Evolutionary conservation across 2,888 invertebrate species (phyloP).

Genomic region (Sesamia inferens): DNA sequence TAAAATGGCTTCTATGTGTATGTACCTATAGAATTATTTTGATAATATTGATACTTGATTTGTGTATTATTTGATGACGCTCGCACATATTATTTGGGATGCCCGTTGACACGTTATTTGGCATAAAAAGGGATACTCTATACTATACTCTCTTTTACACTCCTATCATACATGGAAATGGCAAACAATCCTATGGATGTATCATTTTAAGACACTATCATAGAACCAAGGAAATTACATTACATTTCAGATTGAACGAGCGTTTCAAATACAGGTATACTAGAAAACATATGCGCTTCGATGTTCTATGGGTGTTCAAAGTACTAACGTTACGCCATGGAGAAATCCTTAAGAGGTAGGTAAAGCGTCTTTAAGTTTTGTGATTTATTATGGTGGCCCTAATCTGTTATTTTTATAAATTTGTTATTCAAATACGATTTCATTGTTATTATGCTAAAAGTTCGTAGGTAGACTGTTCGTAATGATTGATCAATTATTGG

Average conservation of each 20-base stretch:
- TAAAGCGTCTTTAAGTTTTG: neutral
- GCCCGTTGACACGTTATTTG: neutral
- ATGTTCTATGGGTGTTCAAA: neutral
- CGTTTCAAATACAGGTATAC: neutral
- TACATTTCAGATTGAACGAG: neutral
- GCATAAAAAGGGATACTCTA: neutral
- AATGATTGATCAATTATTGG: too few relatives aligned
- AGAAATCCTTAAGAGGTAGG: neutral
- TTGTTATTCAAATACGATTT: too few relatives aligned
- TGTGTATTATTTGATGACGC: neutral
- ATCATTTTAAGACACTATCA: neutral
- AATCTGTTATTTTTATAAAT: too few relatives aligned
- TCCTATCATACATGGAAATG: neutral
- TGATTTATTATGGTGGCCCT: neutral
- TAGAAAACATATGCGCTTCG: neutral
- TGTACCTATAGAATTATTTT: neutral
- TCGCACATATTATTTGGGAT: neutral
- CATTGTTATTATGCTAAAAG: too few relatives aligned
- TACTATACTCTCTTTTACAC: neutral
- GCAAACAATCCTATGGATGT: neutral
- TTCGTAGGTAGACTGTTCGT: too few relatives aligned
- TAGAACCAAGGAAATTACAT: neutral
- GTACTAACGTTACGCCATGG: neutral
- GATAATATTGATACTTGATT: conserved; percentile 9
- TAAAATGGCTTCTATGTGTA: neutral